phyloP scores from a whole-genome alignment of 2,797 vertebrate species.

The Triplophysa yarkandensis region DNA sequence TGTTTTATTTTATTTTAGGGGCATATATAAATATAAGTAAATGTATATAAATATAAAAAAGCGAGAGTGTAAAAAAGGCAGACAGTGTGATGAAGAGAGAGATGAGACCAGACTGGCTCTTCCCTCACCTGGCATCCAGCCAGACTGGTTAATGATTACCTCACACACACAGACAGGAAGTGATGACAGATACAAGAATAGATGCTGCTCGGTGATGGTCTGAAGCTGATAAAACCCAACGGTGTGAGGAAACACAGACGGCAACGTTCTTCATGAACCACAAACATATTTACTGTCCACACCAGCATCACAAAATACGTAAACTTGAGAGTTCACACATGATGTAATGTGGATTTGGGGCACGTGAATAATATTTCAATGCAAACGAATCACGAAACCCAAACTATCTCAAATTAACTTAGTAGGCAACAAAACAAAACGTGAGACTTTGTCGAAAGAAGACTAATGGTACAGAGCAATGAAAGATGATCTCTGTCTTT shows the following conservation, averaged over 20 bases:
- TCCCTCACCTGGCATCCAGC: background rate
- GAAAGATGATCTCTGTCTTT: background rate
- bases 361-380: too few species aligned
- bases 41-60: too few species aligned
- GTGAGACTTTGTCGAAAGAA: background rate
- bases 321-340: too few species aligned
- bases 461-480: background rate
- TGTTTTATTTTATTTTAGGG: too few species aligned
- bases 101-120: background rate
- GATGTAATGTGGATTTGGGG: too few species aligned
- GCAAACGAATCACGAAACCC: too few species aligned
- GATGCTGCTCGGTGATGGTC: background rate
- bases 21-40: too few species aligned
- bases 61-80: too few species aligned
- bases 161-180: conserved; percentile 24
- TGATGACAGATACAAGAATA: conserved; percentile 8
- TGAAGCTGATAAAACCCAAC: background rate
- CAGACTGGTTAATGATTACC: conserved; percentile 20
- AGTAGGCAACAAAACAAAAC: too few species aligned
- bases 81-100: background rate
- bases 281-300: background rate
- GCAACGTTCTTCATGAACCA: background rate
- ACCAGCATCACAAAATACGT: too few species aligned
- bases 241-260: too few species aligned
- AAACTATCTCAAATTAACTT: background rate